phyloP scores from a whole-genome alignment of 2,113 vertebrate species.

The Isichthys henryi region DNA sequence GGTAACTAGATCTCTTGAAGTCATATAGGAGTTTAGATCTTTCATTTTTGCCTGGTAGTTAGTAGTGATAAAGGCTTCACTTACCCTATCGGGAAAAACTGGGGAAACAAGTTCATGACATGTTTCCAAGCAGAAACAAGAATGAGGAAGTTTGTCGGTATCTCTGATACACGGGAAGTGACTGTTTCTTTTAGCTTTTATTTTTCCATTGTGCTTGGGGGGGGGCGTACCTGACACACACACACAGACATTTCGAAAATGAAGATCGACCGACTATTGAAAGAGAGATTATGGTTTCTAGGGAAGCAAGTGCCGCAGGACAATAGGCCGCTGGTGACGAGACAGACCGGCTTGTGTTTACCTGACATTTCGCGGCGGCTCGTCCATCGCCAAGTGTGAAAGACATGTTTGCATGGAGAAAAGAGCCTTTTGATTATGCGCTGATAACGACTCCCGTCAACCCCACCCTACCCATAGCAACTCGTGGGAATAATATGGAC shows the following conservation, averaged over 20 bases:
- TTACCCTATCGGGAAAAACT: background rate
- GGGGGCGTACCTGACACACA: background rate
- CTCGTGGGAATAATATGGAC: constrained; percentile 19
- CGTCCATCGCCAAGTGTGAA: background rate
- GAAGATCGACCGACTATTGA: background rate
- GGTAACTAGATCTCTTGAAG: background rate
- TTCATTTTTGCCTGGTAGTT: background rate
- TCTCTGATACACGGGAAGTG: background rate
- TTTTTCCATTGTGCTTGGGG: background rate
- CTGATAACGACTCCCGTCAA: background rate
- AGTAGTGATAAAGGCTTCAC: background rate
- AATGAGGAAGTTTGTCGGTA: background rate
- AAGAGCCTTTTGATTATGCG: constrained; percentile 12
- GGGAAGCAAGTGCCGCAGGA: background rate
- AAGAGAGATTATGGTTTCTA: background rate
- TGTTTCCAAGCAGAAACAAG: background rate
- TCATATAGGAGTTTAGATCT: background rate
- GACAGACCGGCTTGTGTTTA: background rate
- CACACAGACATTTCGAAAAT: background rate
- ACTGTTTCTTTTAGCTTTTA: background rate
- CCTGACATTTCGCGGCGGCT: background rate
- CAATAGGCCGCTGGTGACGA: background rate
- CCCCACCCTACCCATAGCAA: background rate
- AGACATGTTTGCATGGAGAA: constrained; percentile 3
- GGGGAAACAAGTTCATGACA: background rate